Evolutionary conservation across 2,888 invertebrate genomes (phyloP).

Genomic region (Ischnus inquisitorius): DNA sequence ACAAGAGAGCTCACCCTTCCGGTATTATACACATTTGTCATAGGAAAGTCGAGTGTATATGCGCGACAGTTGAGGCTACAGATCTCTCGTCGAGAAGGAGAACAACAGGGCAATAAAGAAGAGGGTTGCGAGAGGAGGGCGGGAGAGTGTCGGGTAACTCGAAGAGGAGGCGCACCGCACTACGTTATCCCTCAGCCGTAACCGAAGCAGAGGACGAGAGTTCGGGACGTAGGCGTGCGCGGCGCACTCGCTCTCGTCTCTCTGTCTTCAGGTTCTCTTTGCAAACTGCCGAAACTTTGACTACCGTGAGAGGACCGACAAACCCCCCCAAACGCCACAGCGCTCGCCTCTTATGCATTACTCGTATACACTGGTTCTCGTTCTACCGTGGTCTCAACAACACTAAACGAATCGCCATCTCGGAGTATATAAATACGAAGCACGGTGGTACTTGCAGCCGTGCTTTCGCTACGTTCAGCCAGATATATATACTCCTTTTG

Average conservation of each 20-base stretch:
- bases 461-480: background rate
- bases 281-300: constrained; percentile 81
- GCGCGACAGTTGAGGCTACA: constrained; percentile 14
- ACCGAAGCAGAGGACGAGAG: constrained; percentile 75
- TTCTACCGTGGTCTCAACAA: background rate
- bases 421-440: constrained; percentile 3
- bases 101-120: constrained; percentile 70
- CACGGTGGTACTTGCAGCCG: background rate
- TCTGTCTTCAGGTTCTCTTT: constrained; percentile 71
- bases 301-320: constrained; percentile 63
- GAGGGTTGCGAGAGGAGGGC: constrained; percentile 19
- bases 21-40: background rate
- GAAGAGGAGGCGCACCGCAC: constrained; percentile 72
- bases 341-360: constrained; percentile 37
- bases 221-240: constrained; percentile 49
- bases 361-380: constrained; percentile 11
- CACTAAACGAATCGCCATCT: constrained; percentile 32
- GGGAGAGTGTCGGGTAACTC: constrained; percentile 42
- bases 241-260: constrained; percentile 41
- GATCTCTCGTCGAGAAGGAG: constrained; percentile 51
- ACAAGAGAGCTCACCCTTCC: constrained; percentile 12
- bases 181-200: constrained; percentile 81
- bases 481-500: background rate
- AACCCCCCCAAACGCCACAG: constrained; percentile 15
- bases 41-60: background rate